A percentile compares a stretch with the other conserved stretches of the same genome.
These are phyloP conservation scores for Aegotheles bennettii DNA, from an alignment of 2,113 vertebrate species.

Conservation along the genomic window DNA sequence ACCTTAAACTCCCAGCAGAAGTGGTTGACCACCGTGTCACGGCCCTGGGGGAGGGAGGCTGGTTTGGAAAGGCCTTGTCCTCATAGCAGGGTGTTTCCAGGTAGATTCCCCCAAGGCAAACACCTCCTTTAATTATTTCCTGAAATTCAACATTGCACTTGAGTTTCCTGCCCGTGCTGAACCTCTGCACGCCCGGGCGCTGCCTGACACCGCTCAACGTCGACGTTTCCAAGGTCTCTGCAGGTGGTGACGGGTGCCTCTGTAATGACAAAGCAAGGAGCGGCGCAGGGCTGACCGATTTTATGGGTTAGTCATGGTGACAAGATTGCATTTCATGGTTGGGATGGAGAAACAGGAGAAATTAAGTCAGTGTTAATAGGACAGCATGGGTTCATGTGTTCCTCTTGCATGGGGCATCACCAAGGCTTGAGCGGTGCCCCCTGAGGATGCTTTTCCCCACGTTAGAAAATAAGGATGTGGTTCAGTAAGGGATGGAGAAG, in stretches of 20 bases:
- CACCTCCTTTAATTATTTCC: not conserved
- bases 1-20: not conserved
- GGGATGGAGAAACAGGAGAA: not conserved
- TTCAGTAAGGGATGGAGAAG: not conserved
- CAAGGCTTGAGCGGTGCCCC: not conserved
- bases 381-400: not conserved
- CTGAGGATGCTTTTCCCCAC: accelerated
- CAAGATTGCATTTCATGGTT: constrained; percentile 5
- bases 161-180: not conserved
- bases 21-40: not conserved
- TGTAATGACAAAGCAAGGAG: not conserved
- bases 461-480: not conserved
- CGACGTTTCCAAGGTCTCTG: accelerated
- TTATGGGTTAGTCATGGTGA: constrained; percentile 14
- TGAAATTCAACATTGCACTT: not conserved
- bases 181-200: not conserved
- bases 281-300: not conserved
- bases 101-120: not conserved
- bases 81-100: not conserved
- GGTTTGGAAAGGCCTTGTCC: not conserved
- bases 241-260: accelerated
- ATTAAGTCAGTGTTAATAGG: not conserved
- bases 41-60: not conserved
- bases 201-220: accelerated
- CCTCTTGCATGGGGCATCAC: accelerated